Evolutionary conservation across 2,888 invertebrate species (phyloP), one percentile per base, ranked within the genome.

Genomic region (Desoria tigrina): DNA sequence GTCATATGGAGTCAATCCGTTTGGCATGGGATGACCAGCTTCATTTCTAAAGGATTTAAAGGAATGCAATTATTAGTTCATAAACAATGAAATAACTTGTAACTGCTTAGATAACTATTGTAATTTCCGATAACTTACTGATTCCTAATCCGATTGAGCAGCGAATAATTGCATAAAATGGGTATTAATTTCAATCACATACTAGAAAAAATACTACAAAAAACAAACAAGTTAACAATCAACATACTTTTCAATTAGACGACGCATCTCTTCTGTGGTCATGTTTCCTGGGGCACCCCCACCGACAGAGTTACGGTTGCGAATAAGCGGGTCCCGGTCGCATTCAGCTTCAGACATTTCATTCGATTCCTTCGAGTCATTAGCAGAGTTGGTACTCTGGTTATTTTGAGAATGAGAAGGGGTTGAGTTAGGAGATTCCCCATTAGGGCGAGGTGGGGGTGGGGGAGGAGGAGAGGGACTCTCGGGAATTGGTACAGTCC

Each of bases 1-100:
- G 92, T 93, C 92, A 91, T 92, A 92, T 90, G 93, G 90, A 91
- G 92, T 90, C 91, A 92, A 89, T 90, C 92, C 91, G 73, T 89
- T 87, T 82, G 83, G 83, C 82, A 81, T 85, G 86, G 86, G 88
- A 87, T 88, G 86, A 87, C 73, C 76, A 86, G 90, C 89, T 91
- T 93, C 92, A 90, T 92, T 92, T 92, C 93, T 93, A 84, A 74
- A 84, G 75, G 63, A 24, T 59, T 28, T 42, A 42, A 28, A 42
- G 21, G 57, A 54, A 62, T 39, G 9, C 39, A 39, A 11, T 9
- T 11, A 39, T 39, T 39, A 39, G 16, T 39, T 39, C 39, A n/a
- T n/a, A n/a, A n/a, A n/a, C n/a, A n/a, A n/a, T n/a, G n/a, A n/a
- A n/a, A n/a, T n/a, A n/a, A n/a, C n/a, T n/a, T n/a, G n/a, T n/a